phyloP scores from a whole-genome alignment of 2,113 vertebrate species.

The Podocnemis expansa region DNA sequence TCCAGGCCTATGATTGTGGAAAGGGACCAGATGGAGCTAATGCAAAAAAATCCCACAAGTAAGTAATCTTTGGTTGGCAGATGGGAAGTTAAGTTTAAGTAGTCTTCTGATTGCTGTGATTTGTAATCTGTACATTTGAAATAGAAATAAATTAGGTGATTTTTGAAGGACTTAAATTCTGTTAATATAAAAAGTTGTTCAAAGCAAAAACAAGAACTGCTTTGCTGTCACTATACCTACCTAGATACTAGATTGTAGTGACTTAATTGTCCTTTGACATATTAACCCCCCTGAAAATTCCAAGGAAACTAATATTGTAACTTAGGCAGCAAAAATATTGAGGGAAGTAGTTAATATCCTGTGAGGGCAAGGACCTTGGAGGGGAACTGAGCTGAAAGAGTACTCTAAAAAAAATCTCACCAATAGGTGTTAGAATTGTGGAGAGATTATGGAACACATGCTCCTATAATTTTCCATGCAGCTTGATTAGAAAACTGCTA shows the following conservation, averaged over 20 bases:
- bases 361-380: not conserved
- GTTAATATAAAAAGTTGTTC: not conserved
- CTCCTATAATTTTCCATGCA: not conserved
- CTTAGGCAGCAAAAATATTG: not conserved
- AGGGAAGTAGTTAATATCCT: not conserved
- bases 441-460: not conserved
- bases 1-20: constrained; percentile 97
- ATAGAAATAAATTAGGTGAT: constrained; percentile 2
- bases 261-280: not conserved
- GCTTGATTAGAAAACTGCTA: not conserved
- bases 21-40: constrained; percentile 90
- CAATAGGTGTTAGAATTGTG: not conserved
- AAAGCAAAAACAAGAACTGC: not conserved
- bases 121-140: not conserved
- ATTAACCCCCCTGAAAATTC: not conserved
- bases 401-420: not conserved
- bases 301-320: not conserved
- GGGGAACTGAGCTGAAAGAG: not conserved
- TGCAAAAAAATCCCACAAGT: constrained; percentile 98
- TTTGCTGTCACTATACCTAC: not conserved
- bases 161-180: not conserved
- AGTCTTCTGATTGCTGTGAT: not conserved
- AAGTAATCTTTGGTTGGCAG: constrained; percentile 62
- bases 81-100: not conserved
- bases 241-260: not conserved